These are phyloP conservation scores for Seira ritae DNA, from an alignment of 2,888 invertebrate species.

Conservation along the genomic window DNA sequence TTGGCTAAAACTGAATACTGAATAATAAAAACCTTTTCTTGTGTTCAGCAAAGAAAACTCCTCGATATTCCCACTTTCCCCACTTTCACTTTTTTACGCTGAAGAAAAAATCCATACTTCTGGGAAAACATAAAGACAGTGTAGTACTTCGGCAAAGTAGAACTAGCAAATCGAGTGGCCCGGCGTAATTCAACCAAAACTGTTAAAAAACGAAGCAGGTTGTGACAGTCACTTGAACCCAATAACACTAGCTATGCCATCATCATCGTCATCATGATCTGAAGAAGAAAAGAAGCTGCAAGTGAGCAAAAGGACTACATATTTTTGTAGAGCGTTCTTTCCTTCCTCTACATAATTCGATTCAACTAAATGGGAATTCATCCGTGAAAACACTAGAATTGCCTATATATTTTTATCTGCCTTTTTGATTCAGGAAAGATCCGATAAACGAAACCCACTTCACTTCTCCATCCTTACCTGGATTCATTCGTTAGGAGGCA, in stretches of 20 bases:
- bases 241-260: too few relatives aligned
- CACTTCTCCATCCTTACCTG: too few relatives aligned
- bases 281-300: too few relatives aligned
- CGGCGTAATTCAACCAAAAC: conserved; percentile 26
- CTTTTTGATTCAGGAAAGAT: conserved; percentile 19
- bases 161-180: not conserved
- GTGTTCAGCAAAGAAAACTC: too few relatives aligned
- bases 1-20: too few relatives aligned
- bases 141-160: conserved; percentile 31
- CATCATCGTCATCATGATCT: too few relatives aligned
- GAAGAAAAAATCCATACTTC: too few relatives aligned
- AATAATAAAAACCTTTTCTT: too few relatives aligned
- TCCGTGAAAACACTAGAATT: conserved; percentile 50
- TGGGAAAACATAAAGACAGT: too few relatives aligned
- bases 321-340: not conserved
- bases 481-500: too few relatives aligned
- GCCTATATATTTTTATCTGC: not conserved
- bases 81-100: conserved; percentile 30
- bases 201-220: conserved; percentile 30
- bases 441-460: conserved; percentile 48
- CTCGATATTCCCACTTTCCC: conserved; percentile 5
- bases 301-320: too few relatives aligned
- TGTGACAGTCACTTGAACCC: conserved; percentile 20
- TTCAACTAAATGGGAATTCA: conserved; percentile 37
- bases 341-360: conserved; percentile 25